Percentiles rank a stretch among this genome's conserved stretches.
These are phyloP conservation scores for Ammospiza caudacuta DNA, from an alignment of 2,113 vertebrate genomes.

Conservation along the genomic window DNA sequence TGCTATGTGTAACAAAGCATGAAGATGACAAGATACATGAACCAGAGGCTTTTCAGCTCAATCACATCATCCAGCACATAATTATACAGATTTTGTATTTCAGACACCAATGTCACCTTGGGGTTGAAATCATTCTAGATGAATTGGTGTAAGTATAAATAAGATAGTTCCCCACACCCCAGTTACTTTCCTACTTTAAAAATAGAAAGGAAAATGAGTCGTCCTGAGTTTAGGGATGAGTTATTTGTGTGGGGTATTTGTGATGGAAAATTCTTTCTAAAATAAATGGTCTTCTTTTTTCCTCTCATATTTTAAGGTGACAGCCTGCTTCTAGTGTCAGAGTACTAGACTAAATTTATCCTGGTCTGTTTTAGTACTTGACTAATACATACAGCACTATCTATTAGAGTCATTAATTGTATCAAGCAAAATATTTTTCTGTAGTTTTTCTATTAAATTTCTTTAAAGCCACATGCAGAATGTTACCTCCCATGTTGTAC, in stretches of 20 bases:
- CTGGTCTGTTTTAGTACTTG: not conserved
- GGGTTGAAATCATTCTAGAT: not conserved
- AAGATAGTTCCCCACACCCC: not conserved
- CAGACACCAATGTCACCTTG: not conserved
- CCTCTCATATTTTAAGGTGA: not conserved
- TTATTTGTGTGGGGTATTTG: not conserved
- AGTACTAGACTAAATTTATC: not conserved
- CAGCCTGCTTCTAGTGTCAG: not conserved
- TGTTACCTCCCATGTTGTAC: not conserved
- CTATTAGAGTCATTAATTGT: not conserved
- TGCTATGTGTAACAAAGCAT: not conserved
- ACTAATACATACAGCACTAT: not conserved
- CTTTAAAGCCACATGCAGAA: not conserved
- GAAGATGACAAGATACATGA: not conserved
- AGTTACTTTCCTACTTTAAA: not conserved
- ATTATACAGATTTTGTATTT: not conserved
- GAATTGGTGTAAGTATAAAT: not conserved
- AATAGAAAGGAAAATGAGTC: not conserved
- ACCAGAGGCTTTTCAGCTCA: not conserved
- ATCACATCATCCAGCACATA: not conserved
- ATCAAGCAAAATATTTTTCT: not conserved
- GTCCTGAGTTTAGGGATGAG: not conserved
- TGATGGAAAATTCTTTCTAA: not conserved
- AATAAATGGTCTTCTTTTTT: not conserved
- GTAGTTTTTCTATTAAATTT: not conserved